Conservation (phyloP, 2,888 invertebrate species). For the Drosophila demipolita region DNA sequence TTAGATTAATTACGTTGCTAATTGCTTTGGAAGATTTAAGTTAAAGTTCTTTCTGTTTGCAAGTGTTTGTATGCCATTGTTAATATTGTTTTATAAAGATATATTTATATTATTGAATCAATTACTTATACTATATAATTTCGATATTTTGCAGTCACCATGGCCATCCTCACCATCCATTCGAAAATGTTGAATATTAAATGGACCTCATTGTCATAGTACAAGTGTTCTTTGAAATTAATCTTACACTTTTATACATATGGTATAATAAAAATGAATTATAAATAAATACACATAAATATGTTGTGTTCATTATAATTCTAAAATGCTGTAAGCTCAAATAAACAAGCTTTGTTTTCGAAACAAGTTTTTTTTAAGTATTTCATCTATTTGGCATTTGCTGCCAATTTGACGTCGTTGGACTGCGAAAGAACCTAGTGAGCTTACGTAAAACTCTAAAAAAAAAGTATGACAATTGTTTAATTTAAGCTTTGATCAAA, state of each 20-base stretch:
- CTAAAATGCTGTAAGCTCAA: conserved; percentile 23
- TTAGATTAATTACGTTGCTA: background rate
- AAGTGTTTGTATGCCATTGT: background rate
- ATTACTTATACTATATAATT: conserved; percentile 1
- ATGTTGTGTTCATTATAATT: conserved; percentile 24
- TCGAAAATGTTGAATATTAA: conserved; percentile 87
- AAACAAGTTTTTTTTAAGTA: conserved; percentile 34
- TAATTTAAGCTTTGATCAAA: conserved; percentile 58
- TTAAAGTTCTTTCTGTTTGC: background rate
- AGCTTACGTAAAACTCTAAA: conserved; percentile 59
- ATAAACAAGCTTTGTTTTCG: conserved; percentile 48
- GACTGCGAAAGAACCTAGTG: conserved; percentile 1
- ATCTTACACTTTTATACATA: conserved; percentile 1
- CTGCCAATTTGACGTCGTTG: conserved; percentile 42
- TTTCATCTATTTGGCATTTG: conserved; percentile 19
- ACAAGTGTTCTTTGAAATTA: conserved; percentile 5
- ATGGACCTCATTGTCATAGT: background rate
- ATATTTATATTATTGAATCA: background rate
- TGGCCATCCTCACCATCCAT: conserved; percentile 88
- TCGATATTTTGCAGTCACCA: conserved; percentile 85
- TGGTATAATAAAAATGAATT: conserved; percentile 19
- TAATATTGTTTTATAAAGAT: background rate
- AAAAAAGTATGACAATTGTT: conserved; percentile 55
- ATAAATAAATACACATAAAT: conserved; percentile 6
- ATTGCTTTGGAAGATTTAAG: background rate